Evolutionary conservation across 2,113 vertebrate genomes (phyloP), one percentile per base, ranked within the genome.

Genomic region (Ptychochromis oligacanthus): DNA sequence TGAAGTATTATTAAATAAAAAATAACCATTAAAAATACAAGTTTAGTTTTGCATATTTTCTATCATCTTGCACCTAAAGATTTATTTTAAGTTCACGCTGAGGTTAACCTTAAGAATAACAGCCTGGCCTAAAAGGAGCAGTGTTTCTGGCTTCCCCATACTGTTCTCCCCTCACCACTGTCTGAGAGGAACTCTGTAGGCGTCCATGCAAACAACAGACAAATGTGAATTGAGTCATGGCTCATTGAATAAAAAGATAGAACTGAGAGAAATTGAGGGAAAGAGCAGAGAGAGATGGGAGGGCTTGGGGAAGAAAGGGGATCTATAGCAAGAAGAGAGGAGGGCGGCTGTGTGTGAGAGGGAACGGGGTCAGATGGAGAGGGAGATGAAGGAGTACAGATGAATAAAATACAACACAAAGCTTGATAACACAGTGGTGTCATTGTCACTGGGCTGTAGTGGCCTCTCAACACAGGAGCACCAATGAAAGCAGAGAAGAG

Each of bases 151-250:
- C 24, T 38, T 57, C 18, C 14, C 59, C 49, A 38, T 72, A 31
- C 31, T 64, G 64, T 55, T 31, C 52, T 26, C 40, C 81, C 60
- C 28, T 85, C 74, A 74, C 56, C 84, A 20, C n/a, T 54, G 62
- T 79, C 59, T 87, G 38, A 75, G 54, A 87, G 83, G 90, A 91
- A 91, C 87, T 54, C 61, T 56, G 93, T 90, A 81, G 93, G 90
- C 87, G 85, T 91, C 40, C 89, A 52, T 75, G 80, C 75, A 89
- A 86, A 89, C 72, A 88, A 80, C 87, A 88, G 84, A 93, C 92
- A 91, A 88, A 93, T 92, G 92, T 91, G 92, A 93, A 93, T 81
- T 87, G 86, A 93, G 87, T 93, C 91, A 92, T 82, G 85, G 88
- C 85, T 92, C 91, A 93, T 87, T 94, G 91, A 93, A 94, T 91